phyloP scores from a whole-genome alignment of 2,888 invertebrate species.

The Drosophila anomelani region DNA sequence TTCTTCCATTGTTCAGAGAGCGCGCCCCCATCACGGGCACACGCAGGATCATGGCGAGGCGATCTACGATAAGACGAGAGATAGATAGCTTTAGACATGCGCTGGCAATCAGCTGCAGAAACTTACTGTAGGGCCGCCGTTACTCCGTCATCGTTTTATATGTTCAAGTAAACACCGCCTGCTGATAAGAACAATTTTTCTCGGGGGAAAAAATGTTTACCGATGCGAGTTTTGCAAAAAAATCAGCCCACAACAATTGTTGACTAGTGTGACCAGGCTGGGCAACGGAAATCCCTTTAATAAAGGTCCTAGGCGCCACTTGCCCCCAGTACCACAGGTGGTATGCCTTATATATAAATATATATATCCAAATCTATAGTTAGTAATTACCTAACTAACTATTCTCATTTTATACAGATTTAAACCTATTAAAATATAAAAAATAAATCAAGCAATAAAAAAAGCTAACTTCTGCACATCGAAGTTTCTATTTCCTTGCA shows the following conservation, averaged over 20 bases:
- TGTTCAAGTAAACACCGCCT: not conserved
- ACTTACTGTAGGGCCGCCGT: not conserved
- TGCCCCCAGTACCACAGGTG: not conserved
- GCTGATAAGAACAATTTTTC: not conserved
- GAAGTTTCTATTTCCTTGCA: no score
- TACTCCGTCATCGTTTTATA: conserved; percentile 2
- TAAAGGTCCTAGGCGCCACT: not conserved
- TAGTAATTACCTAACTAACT: not conserved
- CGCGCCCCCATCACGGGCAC: conserved; percentile 52
- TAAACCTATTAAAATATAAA: not conserved
- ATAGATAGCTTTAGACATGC: not conserved
- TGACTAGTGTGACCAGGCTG: not conserved
- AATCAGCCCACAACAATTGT: conserved; percentile 10
- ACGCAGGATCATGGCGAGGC: conserved; percentile 55
- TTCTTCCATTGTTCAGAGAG: conserved; percentile 60
- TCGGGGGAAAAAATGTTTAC: not conserved
- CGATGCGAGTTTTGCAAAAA: not conserved
- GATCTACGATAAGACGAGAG: not conserved
- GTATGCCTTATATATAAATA: not conserved
- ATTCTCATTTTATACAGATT: not conserved
- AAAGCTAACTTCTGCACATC: no score
- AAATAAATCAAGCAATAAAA: no score
- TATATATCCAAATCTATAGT: not conserved
- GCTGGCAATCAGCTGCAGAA: no score
- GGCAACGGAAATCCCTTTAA: no score